These are phyloP conservation scores for Notolepis coatsorum DNA, from an alignment of 2,797 vertebrate genomes.

Conservation along the genomic window DNA sequence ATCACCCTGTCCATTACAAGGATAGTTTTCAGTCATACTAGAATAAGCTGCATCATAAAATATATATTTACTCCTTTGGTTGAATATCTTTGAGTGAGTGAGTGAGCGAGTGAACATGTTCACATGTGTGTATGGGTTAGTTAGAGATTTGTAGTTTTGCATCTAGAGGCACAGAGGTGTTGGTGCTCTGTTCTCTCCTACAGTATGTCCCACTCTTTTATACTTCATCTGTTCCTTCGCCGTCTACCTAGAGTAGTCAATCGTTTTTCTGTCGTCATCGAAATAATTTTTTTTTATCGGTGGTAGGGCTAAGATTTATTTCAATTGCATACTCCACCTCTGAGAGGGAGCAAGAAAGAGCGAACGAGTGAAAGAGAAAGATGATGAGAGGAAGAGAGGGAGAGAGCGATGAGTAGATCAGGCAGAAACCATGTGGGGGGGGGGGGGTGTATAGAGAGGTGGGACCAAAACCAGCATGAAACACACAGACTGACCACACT, in stretches of 20 bases:
- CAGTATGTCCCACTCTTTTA: conserved; percentile 15
- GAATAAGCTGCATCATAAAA: conserved; percentile 7
- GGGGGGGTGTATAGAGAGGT: neutral
- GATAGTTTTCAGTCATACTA: too few species aligned
- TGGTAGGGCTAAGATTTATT: too few species aligned
- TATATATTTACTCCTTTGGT: neutral
- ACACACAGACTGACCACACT: conserved; percentile 44
- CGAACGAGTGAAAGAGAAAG: neutral
- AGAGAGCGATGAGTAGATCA: neutral
- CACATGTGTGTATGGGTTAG: conserved; percentile 4
- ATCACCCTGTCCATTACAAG: neutral
- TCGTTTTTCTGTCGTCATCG: too few species aligned
- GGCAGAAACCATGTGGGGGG: neutral
- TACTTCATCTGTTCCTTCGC: conserved; percentile 29
- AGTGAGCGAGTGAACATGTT: neutral
- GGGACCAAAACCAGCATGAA: conserved; percentile 22
- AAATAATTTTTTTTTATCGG: too few species aligned
- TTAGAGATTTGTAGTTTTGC: conserved; percentile 16
- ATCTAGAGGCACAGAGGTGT: neutral
- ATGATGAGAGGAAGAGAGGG: neutral
- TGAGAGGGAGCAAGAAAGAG: neutral
- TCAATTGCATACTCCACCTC: too few species aligned
- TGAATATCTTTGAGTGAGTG: neutral
- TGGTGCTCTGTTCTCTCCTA: conserved; percentile 18
- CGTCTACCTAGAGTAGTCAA: conserved; percentile 12